Percentiles rank a stretch among this genome's conserved stretches.
These are phyloP conservation scores for Malthinus seriepunctatus DNA, from an alignment of 2,888 invertebrate species.

Conservation along the genomic window DNA sequence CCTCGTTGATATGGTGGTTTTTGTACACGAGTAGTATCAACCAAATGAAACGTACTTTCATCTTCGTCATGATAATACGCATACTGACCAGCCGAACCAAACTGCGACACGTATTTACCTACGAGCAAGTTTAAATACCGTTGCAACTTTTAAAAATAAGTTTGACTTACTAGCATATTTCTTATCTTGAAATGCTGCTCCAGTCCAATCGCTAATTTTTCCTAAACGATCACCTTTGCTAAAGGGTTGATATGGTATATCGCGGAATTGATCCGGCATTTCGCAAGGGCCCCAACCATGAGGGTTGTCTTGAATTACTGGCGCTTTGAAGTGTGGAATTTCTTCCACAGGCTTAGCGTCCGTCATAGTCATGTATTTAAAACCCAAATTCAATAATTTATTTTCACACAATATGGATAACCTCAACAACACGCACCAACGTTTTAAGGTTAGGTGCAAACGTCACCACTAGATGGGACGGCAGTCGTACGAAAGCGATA, in stretches of 20 bases:
- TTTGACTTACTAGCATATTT: constrained; percentile 80
- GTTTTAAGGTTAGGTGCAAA: background rate
- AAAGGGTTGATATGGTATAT: constrained; percentile 99
- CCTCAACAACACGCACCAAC: constrained; percentile 5
- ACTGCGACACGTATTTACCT: constrained; percentile 91
- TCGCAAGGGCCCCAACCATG: constrained; percentile 97
- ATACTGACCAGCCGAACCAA: constrained; percentile 94
- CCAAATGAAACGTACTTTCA: constrained; percentile 97
- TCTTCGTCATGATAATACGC: constrained; percentile 99
- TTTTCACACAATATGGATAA: constrained; percentile 1
- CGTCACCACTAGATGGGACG: background rate
- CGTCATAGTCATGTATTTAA: constrained; percentile 42
- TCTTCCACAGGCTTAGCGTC: constrained; percentile 56
- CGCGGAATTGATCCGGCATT: constrained; percentile 90
- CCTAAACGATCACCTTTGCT: constrained; percentile 98
- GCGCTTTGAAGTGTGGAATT: constrained; percentile 70
- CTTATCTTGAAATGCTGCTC: constrained; percentile 88
- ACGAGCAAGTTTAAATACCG: constrained; percentile 34
- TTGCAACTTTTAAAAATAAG: background rate
- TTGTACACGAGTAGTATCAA: constrained; percentile 88
- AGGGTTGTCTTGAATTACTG: constrained; percentile 80
- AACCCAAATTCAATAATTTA: background rate
- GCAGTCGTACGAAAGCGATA: no score
- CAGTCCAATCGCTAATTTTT: constrained; percentile 99
- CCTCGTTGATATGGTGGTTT: constrained; percentile 93